Evolutionary conservation across 2,888 invertebrate species (phyloP).

Genomic region (Teleiodes luculella): DNA sequence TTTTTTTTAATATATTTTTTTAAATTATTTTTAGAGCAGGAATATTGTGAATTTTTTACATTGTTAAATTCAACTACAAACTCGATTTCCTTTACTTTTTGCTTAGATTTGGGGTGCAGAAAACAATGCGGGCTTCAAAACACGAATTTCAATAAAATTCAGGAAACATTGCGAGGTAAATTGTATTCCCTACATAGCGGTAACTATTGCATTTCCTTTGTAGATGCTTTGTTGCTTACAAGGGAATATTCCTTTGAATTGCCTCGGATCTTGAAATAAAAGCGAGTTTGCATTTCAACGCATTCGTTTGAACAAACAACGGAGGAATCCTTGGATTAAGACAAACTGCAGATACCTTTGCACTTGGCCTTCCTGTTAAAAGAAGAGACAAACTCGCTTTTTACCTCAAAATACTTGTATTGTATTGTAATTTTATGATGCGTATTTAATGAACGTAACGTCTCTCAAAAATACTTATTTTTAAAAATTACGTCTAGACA

Average conservation of each 20-base stretch:
- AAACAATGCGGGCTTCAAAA: not conserved
- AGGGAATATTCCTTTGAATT: conserved; percentile 64
- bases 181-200: conserved; percentile 12
- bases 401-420: too few species aligned
- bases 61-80: too few species aligned
- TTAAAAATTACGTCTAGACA: too few species aligned
- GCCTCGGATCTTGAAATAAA: conserved; percentile 55
- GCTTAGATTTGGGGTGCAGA: not conserved
- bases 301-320: conserved; percentile 66
- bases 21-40: too few species aligned
- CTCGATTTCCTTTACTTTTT: not conserved
- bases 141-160: conserved; percentile 27
- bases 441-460: too few species aligned
- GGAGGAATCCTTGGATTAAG: conserved; percentile 23
- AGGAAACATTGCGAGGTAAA: conserved; percentile 17
- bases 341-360: not conserved
- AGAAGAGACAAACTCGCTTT: too few species aligned
- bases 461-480: too few species aligned
- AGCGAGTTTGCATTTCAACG: conserved; percentile 64
- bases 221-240: conserved; percentile 37
- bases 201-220: conserved; percentile 46
- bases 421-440: too few species aligned
- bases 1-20: too few species aligned
- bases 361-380: not conserved
- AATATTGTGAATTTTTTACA: too few species aligned